phyloP scores from a whole-genome alignment of 2,888 invertebrate species.

The Crepidodera aurea region DNA sequence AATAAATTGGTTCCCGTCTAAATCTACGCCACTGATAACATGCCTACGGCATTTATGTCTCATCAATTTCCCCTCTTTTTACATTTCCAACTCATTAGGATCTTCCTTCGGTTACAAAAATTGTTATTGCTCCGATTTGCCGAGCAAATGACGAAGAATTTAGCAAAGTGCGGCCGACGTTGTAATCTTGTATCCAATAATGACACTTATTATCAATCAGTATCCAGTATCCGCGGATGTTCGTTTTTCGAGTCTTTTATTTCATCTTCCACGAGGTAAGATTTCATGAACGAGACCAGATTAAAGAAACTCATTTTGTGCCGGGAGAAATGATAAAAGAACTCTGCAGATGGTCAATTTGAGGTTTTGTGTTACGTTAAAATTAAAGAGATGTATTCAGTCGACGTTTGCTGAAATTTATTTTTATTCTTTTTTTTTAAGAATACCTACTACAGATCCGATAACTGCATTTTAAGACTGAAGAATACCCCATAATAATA shows the following conservation, averaged over 20 bases:
- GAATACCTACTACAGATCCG: too few species aligned
- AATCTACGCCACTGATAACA: background rate
- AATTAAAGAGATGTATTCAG: background rate
- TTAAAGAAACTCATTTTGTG: background rate
- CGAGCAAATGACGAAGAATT: constrained; percentile 5
- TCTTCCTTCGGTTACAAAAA: constrained; percentile 11
- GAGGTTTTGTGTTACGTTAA: background rate
- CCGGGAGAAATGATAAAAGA: background rate
- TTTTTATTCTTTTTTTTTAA: too few species aligned
- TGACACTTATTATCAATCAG: constrained; percentile 12
- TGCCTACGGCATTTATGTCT: background rate
- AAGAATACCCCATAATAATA: too few species aligned
- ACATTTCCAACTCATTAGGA: constrained; percentile 7
- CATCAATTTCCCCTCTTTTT: constrained; percentile 5
- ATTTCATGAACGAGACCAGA: constrained; percentile 5
- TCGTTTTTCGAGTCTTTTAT: background rate
- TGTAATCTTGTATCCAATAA: constrained; percentile 7
- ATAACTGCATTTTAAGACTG: too few species aligned
- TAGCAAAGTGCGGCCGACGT: background rate
- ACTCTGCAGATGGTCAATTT: background rate
- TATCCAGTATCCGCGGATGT: constrained; percentile 2
- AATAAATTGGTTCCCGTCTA: too few species aligned
- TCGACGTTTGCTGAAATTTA: too few species aligned
- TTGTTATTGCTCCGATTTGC: constrained; percentile 8
- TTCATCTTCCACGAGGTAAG: background rate